Evolutionary conservation across 2,113 vertebrate species (phyloP), one percentile per base, ranked within the genome.

Genomic region (Paramisgurnus dabryanus): DNA sequence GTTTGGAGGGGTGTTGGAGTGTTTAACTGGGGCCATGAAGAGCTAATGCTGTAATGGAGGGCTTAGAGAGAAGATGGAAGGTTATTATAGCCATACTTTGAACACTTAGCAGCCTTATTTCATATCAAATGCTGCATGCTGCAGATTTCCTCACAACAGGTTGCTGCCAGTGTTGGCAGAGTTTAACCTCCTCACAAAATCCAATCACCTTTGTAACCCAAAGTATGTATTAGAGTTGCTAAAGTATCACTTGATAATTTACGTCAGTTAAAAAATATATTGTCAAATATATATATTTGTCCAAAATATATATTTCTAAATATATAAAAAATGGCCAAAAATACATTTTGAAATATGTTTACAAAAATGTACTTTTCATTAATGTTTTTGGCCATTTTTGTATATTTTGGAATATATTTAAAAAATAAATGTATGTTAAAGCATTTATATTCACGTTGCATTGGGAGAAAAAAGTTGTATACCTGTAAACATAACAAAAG

Each of bases 1-100:
- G 72, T 88, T 78, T 64, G 77, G 50, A 60, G 61, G 80, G 61
- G 77, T 83, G 77, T 79, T 85, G 27, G 57, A 80, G 78, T 71
- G 69, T 85, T 88, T 83, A 27, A 79, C 68, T 74, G 78, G 47
- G 68, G 50, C 13, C 57, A 22, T 49, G 41, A 10, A 85, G 72
- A 57, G 82, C 79, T 85, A 85, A 87, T 87, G 74, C 71, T 77
- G 57, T 76, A 85, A 85, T 83, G 45, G 41, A 78, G 78, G 68
- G 43, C 65, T 64, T 86, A 55, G 80, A 53, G 70, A 70, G 79
- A 82, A 75, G 82, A 88, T 82, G 74, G 80, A 82, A 64, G 75
- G 76, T 72, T 83, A 83, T 78, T 74, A 79, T 73, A 68, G 82
- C 5, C 68, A 73, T 41, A 72, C 22, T 66, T 83, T 85, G 53